phyloP scores from a whole-genome alignment of 2,113 vertebrate genomes.

The Salvelinus alpinus region DNA sequence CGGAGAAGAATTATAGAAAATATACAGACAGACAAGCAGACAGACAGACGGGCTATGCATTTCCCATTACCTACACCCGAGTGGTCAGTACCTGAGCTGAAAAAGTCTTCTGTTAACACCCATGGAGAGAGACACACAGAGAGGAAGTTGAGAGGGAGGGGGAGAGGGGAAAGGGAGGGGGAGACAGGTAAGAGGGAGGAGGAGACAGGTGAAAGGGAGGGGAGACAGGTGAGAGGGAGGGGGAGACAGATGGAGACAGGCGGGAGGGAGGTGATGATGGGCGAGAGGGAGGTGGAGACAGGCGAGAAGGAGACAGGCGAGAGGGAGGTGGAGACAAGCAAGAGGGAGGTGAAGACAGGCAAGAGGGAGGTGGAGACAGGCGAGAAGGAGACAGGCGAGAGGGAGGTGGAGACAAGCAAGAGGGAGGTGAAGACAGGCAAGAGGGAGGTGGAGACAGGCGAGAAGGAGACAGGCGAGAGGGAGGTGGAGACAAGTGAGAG shows the following conservation, averaged over 20 bases:
- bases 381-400: not conserved
- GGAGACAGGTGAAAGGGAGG: constrained; percentile 4
- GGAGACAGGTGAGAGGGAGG: not conserved
- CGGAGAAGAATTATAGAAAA: not conserved
- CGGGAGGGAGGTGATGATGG: constrained; percentile 2
- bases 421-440: constrained; percentile 1
- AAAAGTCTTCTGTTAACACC: constrained; percentile 82
- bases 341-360: constrained; percentile 9
- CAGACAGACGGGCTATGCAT: constrained; percentile 42
- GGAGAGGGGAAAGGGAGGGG: not conserved
- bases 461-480: not conserved
- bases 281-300: not conserved
- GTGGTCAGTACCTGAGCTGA: constrained; percentile 84
- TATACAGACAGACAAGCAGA: not conserved
- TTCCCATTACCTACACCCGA: constrained; percentile 80
- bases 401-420: constrained; percentile 45
- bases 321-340: constrained; percentile 46
- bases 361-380: not conserved
- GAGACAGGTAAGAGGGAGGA: constrained; percentile 48
- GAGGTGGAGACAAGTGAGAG: not conserved
- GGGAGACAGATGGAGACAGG: not conserved
- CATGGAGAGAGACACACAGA: constrained; percentile 59
- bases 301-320: too few species aligned
- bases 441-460: too few species aligned
- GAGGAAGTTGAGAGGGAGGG: constrained; percentile 12